Evolutionary conservation across 2,888 invertebrate genomes (phyloP).

Genomic region (Meiosimyza decipiens): DNA sequence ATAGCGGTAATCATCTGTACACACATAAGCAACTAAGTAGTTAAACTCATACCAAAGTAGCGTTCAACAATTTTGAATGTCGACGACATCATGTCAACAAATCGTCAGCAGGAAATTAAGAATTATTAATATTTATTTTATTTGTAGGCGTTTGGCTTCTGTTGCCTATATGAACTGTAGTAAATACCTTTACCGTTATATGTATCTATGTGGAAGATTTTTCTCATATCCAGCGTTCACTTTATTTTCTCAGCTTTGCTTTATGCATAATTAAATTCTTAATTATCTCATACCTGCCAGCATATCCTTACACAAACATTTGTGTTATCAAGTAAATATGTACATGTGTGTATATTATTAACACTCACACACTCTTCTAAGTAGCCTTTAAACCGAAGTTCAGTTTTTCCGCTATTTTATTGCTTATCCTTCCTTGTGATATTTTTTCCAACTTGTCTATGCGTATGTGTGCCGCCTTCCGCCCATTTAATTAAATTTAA

Average conservation of each 20-base stretch:
- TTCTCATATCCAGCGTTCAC: conserved; percentile 16
- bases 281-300: conserved; percentile 44
- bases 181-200: not conserved
- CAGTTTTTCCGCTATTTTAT: not conserved
- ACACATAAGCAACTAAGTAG: not conserved
- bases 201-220: not conserved
- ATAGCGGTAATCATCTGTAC: not conserved
- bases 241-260: conserved; percentile 23
- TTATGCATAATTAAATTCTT: conserved; percentile 51
- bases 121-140: conserved; percentile 26
- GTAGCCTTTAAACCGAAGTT: not conserved
- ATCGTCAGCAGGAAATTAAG: conserved; percentile 4
- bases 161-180: not conserved
- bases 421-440: no score
- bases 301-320: conserved; percentile 35
- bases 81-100: not conserved
- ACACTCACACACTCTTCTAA: not conserved
- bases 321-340: not conserved
- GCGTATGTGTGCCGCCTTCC: no score
- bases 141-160: not conserved
- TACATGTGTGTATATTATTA: not conserved
- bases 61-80: not conserved
- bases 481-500: conserved; percentile 62
- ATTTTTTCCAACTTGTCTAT: no score
- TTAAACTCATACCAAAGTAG: not conserved